Base-by-base conservation (phyloP, 64 coral and sea anemone species). In the Pocillopora damicornis region DNA sequence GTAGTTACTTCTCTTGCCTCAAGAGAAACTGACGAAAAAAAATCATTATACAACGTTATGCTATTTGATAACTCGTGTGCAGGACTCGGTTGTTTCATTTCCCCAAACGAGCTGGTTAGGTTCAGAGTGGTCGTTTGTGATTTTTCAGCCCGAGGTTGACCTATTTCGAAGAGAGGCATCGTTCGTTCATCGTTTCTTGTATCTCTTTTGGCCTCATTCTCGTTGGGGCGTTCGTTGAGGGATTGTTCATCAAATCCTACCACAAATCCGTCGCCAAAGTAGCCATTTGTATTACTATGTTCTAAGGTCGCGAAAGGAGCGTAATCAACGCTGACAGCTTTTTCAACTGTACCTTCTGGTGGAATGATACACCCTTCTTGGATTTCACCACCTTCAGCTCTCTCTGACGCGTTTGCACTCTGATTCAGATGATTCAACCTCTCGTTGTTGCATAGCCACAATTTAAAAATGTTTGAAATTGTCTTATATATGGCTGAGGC, bases 361-460 rank as follows among this genome's bases (percentile, higher is more conserved):
- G 11, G 67, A 20, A 71, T 20, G 25, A 71, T n/a, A 23, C 20
- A 71, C 25, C 20, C 67, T 11, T 71, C 67, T 30, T 23, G 67
- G 67, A 11, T 23, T 23, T n/a, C n/a, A 0, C 11, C 67, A 20
- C 11, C 11, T 1, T 71, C 20, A 23, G 1, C 25, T 71, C 11
- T 23, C 67, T 11, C 9, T 30, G 12, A 3, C 67, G 67, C 11
- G 67, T 23, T 71, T 10, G n/a, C 9, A 20, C 22, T 20, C 12
- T 71, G 18, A 23, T 71, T 71, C 22, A n/a, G 9, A 30, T 30
- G 18, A 71, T 71, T 45, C 42, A 30, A 22, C 1, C 1, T 15
- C 18, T 4, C 25, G 37, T 85, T 58, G 38, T 30, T 15, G 18
- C 81, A 85, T 5, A 85, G 64, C 81, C 81, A 85, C 35, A 85